Evolutionary conservation across 2,113 vertebrate species (phyloP).

Genomic region (Camelus dromedarius): DNA sequence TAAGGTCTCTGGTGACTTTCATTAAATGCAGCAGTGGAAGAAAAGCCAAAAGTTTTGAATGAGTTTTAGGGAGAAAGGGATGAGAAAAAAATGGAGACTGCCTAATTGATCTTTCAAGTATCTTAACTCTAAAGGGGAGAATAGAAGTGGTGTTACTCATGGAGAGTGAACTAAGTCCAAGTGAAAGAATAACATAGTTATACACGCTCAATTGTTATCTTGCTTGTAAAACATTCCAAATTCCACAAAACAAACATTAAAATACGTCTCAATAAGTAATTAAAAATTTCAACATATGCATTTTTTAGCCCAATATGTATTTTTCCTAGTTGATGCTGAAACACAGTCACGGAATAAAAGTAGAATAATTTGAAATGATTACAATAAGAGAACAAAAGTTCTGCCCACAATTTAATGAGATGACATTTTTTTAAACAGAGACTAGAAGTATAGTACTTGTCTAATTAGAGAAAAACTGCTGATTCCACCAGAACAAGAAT

Average conservation of each 20-base stretch:
- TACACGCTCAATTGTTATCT: not conserved
- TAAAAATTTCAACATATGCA: constrained; percentile 4
- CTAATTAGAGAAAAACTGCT: constrained; percentile 45
- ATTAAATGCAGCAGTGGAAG: not conserved
- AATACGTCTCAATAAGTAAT: constrained; percentile 19
- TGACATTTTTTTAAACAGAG: constrained; percentile 28
- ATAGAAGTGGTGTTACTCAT: not conserved
- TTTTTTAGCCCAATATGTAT: not conserved
- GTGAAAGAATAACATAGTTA: not conserved
- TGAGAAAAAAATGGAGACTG: not conserved
- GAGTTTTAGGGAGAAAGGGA: not conserved
- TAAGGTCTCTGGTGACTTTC: not conserved
- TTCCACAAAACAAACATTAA: constrained; percentile 13
- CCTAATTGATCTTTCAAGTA: not conserved
- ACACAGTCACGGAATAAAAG: constrained; percentile 40
- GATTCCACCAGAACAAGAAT: not conserved
- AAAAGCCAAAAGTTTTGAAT: not conserved
- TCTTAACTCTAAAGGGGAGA: not conserved
- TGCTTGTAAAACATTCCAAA: not conserved
- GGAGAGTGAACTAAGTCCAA: not conserved
- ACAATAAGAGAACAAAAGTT: not conserved
- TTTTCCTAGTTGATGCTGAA: not conserved
- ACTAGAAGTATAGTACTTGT: not conserved
- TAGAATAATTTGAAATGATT: constrained; percentile 53
- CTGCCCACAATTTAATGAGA: constrained; percentile 43